Evolutionary conservation across 2,888 invertebrate genomes (phyloP).

Genomic region (Bembecia ichneumoniformis): DNA sequence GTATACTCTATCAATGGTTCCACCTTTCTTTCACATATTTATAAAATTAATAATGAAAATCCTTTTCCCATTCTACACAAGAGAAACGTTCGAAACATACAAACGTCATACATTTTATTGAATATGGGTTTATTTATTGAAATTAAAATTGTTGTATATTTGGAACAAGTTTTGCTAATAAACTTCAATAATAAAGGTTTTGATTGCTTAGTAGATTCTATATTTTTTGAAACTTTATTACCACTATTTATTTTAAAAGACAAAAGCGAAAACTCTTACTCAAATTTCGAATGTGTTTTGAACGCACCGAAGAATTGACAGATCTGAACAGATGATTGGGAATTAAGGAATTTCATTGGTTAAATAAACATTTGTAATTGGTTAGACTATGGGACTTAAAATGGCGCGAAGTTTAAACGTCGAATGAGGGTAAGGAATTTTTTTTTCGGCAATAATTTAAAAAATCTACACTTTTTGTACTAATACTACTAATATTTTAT

Average conservation of each 20-base stretch:
- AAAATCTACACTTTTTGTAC: too few relatives aligned
- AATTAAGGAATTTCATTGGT: slow-evolving; percentile 20
- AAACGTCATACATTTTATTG: background rate
- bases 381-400: slow-evolving; percentile 5
- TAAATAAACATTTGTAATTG: background rate
- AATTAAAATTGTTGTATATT: too few relatives aligned
- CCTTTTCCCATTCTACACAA: background rate
- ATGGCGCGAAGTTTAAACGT: background rate
- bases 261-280: too few relatives aligned
- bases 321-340: slow-evolving; percentile 25
- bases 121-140: too few relatives aligned
- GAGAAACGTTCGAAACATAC: background rate
- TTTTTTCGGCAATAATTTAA: too few relatives aligned
- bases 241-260: too few relatives aligned
- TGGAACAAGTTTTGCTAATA: too few relatives aligned
- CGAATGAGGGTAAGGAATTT: too few relatives aligned
- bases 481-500: too few relatives aligned
- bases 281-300: background rate
- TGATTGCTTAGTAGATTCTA: too few relatives aligned
- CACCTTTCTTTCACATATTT: slow-evolving; percentile 34
- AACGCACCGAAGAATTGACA: background rate
- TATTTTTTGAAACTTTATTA: too few relatives aligned
- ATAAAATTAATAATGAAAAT: background rate
- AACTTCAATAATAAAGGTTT: too few relatives aligned
- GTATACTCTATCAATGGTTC: slow-evolving; percentile 22